Percentiles rank a stretch among this genome's conserved stretches.
Conservation (phyloP, 1,140 invertebrate genomes). For the Trachymyrmex septentrionalis region DNA sequence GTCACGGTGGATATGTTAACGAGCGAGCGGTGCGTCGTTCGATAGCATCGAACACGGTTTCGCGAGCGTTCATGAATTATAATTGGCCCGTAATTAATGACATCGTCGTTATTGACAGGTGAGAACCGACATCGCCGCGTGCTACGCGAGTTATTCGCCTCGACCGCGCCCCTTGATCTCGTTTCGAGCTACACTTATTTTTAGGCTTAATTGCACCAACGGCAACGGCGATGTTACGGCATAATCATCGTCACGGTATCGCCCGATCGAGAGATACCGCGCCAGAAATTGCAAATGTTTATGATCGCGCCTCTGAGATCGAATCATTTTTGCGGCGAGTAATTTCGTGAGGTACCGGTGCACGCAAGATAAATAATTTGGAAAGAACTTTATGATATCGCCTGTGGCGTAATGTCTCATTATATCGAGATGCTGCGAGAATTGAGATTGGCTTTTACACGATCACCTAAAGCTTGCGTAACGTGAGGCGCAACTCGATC, state of each 20-base stretch:
- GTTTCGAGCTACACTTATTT: slow-evolving; percentile 73
- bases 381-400: slow-evolving; percentile 37
- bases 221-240: slow-evolving; percentile 71
- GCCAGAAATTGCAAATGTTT: slow-evolving; percentile 43
- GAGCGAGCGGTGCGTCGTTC: slow-evolving; percentile 62
- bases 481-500: not conserved
- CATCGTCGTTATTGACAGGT: slow-evolving; percentile 78
- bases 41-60: slow-evolving; percentile 74
- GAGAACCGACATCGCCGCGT: slow-evolving; percentile 46
- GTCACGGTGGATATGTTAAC: slow-evolving; percentile 70
- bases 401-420: slow-evolving; percentile 36
- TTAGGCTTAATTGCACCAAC: slow-evolving; percentile 76
- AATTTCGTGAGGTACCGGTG: slow-evolving; percentile 44
- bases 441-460: slow-evolving; percentile 9
- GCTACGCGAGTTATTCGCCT: slow-evolving; percentile 66
- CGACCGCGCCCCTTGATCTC: slow-evolving; percentile 63
- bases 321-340: slow-evolving; percentile 7
- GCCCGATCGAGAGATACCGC: slow-evolving; percentile 62
- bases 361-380: slow-evolving; percentile 46
- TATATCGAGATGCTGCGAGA: slow-evolving; percentile 16
- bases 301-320: slow-evolving; percentile 38
- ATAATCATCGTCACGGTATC: slow-evolving; percentile 68
- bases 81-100: slow-evolving; percentile 83
- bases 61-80: slow-evolving; percentile 76
- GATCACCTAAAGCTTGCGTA: slow-evolving; percentile 17